phyloP scores from a whole-genome alignment of 2,113 vertebrate genomes.

The Paracyprichromis sp. region DNA sequence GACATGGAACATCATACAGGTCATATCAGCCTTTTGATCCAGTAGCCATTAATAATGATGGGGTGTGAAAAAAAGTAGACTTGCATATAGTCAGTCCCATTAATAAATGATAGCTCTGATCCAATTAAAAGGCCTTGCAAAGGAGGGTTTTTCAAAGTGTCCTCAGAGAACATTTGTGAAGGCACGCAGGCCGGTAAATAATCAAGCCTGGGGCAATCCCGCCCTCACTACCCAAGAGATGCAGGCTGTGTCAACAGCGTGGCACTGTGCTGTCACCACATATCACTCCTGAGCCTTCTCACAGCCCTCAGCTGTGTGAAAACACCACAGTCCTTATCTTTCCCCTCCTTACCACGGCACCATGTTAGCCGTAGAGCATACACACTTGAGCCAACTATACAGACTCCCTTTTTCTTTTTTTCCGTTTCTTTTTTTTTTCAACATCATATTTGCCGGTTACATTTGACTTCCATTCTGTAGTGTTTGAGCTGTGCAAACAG shows the following conservation, averaged over 20 bases:
- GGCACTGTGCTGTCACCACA: slow-evolving; percentile 71
- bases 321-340: slow-evolving; percentile 58
- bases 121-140: slow-evolving; percentile 66
- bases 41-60: slow-evolving; percentile 66
- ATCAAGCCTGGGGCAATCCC: slow-evolving; percentile 62
- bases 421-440: background rate
- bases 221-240: slow-evolving; percentile 67
- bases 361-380: slow-evolving; percentile 42
- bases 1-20: slow-evolving; percentile 48
- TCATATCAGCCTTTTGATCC: slow-evolving; percentile 64
- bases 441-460: background rate
- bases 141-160: slow-evolving; percentile 55
- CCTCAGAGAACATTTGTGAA: slow-evolving; percentile 51
- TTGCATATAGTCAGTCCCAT: slow-evolving; percentile 58
- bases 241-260: slow-evolving; percentile 71
- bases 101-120: slow-evolving; percentile 72
- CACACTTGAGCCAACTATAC: slow-evolving; percentile 26
- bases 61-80: slow-evolving; percentile 45
- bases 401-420: background rate
- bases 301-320: slow-evolving; percentile 56
- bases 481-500: background rate
- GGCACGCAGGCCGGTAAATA: slow-evolving; percentile 67
- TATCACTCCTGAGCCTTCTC: slow-evolving; percentile 68
- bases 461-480: background rate
- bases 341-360: slow-evolving; percentile 22